Percentiles rank a stretch among this genome's conserved stretches.
These are phyloP conservation scores for Chloroclysta siterata DNA, from an alignment of 2,888 invertebrate species.

Conservation along the genomic window DNA sequence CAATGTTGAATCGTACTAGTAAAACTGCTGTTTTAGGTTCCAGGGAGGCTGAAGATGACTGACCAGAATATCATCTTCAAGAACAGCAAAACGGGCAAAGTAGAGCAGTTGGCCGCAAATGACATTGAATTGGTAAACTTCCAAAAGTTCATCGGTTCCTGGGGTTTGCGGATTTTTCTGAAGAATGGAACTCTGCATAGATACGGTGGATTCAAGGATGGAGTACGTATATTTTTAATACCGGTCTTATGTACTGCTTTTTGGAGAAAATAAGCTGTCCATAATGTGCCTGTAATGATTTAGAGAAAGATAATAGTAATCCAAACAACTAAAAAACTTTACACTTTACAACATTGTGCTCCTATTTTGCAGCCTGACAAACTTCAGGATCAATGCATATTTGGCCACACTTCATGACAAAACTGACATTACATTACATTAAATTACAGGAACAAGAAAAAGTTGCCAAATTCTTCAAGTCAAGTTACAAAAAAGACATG, in stretches of 20 bases:
- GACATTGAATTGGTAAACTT: constrained; percentile 97
- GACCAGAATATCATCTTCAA: constrained; percentile 96
- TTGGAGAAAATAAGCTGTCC: background rate
- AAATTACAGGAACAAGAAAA: constrained; percentile 93
- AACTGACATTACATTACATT: background rate
- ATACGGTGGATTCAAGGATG: constrained; percentile 97
- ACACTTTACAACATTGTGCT: no score
- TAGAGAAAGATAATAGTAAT: no score
- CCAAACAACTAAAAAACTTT: no score
- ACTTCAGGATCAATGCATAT: background rate
- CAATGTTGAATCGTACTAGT: background rate
- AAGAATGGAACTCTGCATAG: constrained; percentile 96
- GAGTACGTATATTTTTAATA: constrained; percentile 75
- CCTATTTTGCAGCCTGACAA: no score
- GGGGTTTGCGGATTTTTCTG: constrained; percentile 95
- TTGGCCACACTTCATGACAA: background rate
- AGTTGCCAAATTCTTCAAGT: constrained; percentile 94
- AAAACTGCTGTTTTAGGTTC: constrained; percentile 86
- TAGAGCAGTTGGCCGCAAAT: constrained; percentile 92
- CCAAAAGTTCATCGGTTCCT: constrained; percentile 95
- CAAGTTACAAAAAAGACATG: constrained; percentile 93
- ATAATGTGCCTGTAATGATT: no score
- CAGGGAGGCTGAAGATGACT: constrained; percentile 96
- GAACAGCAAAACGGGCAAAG: constrained; percentile 98
- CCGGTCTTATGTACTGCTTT: background rate